Conservation (phyloP, 1,140 invertebrate species). For the Lepidostoma basale region DNA sequence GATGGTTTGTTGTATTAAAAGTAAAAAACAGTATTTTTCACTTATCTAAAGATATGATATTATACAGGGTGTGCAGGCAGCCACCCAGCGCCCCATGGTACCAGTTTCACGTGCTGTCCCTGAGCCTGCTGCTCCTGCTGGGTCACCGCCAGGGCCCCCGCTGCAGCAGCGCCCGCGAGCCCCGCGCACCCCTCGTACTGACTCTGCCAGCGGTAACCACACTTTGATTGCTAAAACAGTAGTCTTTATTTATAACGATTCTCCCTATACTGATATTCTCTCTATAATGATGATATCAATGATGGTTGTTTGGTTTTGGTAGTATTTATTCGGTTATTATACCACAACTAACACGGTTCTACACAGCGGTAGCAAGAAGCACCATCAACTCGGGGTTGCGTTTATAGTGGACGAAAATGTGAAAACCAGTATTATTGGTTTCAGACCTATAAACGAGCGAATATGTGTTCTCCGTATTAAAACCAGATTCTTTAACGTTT, state of each 20-base stretch:
- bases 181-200: conserved; percentile 21
- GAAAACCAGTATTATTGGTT: too few relatives aligned
- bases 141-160: conserved; percentile 14
- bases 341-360: neutral
- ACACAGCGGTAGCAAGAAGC: too few relatives aligned
- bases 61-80: neutral
- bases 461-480: too few relatives aligned
- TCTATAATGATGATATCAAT: neutral
- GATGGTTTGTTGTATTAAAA: too few relatives aligned
- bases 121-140: neutral
- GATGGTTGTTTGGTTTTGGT: too few relatives aligned
- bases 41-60: too few relatives aligned
- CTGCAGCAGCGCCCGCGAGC: conserved; percentile 35
- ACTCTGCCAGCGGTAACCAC: conserved; percentile 26
- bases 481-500: too few relatives aligned
- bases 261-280: neutral
- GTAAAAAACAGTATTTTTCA: too few relatives aligned
- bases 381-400: too few relatives aligned
- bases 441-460: too few relatives aligned
- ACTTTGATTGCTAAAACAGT: neutral
- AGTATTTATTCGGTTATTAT: neutral
- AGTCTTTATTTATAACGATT: neutral
- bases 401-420: too few relatives aligned
- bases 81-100: too few relatives aligned
- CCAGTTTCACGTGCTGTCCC: conserved; percentile 1